Conservation (phyloP, 2,113 vertebrate species). For the Aldabrachelys gigantea region DNA sequence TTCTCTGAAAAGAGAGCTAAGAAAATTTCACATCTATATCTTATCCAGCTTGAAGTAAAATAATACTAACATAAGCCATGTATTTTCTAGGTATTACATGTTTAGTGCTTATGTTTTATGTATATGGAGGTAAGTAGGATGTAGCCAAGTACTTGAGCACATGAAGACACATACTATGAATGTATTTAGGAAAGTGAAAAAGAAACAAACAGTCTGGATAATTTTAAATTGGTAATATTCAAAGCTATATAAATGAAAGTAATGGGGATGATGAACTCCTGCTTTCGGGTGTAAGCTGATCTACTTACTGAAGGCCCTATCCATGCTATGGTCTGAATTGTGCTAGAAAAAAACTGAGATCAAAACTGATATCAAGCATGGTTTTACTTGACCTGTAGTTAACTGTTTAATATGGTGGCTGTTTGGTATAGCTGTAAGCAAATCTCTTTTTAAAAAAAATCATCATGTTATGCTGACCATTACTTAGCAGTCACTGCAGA, state of each 20-base stretch:
- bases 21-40: neutral
- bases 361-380: neutral
- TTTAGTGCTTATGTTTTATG: neutral
- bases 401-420: neutral
- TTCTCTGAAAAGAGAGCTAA: neutral
- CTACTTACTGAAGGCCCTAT: neutral
- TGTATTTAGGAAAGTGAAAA: neutral
- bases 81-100: neutral
- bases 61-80: neutral
- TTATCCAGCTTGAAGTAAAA: neutral
- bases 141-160: neutral
- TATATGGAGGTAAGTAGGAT: neutral
- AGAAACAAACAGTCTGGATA: neutral
- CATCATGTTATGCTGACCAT: neutral
- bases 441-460: neutral
- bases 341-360: neutral
- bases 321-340: neutral
- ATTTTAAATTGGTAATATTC: neutral
- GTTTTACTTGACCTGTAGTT: neutral
- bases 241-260: neutral
- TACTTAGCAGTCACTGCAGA: neutral
- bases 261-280: neutral
- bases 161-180: neutral
- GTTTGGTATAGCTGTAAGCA: neutral
- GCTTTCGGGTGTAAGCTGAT: neutral